Evolutionary conservation across 2,113 vertebrate genomes (phyloP), one percentile per base, ranked within the genome.

Genomic region (Scartelaos histophorus): DNA sequence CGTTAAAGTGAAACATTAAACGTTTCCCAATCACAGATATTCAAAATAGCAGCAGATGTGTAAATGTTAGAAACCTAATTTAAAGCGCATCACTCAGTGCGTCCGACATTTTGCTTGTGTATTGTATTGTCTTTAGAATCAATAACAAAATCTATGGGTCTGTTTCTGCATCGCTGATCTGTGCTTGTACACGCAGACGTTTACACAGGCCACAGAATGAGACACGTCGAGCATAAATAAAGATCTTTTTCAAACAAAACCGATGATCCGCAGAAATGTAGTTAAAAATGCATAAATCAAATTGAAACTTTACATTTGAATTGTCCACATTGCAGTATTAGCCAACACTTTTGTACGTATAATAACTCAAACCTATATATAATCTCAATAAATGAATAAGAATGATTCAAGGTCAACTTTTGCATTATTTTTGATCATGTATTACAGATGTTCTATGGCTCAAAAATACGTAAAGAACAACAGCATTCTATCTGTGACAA

Each of bases 61-160:
- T 51, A 85, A 79, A 81, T 54, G 16, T 74, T 74, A 83, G 65
- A 57, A 61, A 67, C 25, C 35, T 69, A 54, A 66, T 71, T 74
- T 73, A 4, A 62, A 16, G 45, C 13, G 7, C 17, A 53, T 74
- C 67, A 56, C 38, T 69, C 67, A 46, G 43, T 21, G 25, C 1
- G 51, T 66, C 35, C 82, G 75, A 56, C 73, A 68, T 81, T 82
- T 85, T 72, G 58, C 35, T 75, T 51, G 34, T 25, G 53, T 58
- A 43, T 24, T 7, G 35, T 70, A 81, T 60, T 56, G 80, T 74
- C 58, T 24, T 19, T 24, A 82, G 5, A 80, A 80, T 80, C 70
- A 64, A 73, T 78, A 57, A 5, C 2, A 65, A 16, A 24, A 3
- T 25, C 60, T 56, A 73, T 66, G 66, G 21, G 2, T 17, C 19